Percentiles rank a stretch among this genome's conserved stretches.
Conservation (phyloP, 2,797 vertebrate genomes). For the Pseudomugil gertrudae region DNA sequence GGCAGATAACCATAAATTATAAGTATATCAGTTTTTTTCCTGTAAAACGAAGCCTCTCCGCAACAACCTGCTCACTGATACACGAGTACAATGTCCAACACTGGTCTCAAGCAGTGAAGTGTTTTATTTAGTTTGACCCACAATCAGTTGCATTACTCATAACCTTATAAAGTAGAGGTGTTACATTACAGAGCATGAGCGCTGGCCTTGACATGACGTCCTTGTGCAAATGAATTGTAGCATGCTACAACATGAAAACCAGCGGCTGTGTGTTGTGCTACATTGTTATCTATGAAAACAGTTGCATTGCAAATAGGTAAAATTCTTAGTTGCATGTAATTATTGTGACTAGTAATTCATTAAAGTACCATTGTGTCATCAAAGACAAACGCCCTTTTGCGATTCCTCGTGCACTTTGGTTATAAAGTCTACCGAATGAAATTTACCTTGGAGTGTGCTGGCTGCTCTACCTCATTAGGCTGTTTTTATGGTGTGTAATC, state of each 20-base stretch:
- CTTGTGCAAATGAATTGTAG: background rate
- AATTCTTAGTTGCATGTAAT: background rate
- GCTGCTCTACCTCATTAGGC: background rate
- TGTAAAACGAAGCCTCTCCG: background rate
- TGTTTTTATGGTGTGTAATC: background rate
- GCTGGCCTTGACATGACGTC: background rate
- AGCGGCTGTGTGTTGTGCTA: too few species aligned
- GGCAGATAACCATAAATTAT: constrained; percentile 1
- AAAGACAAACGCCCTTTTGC: background rate
- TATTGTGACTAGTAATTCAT: background rate
- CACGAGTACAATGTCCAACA: background rate
- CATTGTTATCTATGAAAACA: background rate
- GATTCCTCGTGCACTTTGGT: background rate
- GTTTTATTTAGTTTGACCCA: background rate
- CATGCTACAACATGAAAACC: too few species aligned
- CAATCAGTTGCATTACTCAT: background rate
- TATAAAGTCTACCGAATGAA: background rate
- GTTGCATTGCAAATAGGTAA: background rate
- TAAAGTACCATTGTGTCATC: background rate
- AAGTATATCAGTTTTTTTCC: background rate
- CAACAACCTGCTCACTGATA: background rate
- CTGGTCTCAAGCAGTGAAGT: background rate
- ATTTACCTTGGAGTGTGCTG: background rate
- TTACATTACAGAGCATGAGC: background rate
- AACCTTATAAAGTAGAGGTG: background rate